Evolutionary conservation across 2,888 invertebrate genomes (phyloP).

Genomic region (Drosophila cognata): DNA sequence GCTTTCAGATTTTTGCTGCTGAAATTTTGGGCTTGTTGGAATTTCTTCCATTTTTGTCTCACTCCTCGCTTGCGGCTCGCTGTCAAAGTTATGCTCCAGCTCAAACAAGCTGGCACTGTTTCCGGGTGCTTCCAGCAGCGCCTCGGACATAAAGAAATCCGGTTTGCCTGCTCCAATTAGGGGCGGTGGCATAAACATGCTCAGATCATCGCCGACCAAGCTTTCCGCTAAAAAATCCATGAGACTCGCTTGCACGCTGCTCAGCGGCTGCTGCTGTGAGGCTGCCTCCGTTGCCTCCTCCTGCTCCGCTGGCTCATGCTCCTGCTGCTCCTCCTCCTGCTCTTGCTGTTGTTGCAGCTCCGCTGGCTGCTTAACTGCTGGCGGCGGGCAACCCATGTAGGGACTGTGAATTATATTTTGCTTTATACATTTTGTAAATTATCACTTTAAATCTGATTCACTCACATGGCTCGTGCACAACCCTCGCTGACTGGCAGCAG

Average conservation of each 20-base stretch:
- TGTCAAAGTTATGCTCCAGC: conserved; percentile 48
- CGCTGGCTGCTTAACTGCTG: conserved; percentile 2
- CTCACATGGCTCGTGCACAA: conserved; percentile 83
- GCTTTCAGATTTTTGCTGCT: conserved; percentile 38
- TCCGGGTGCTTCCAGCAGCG: conserved; percentile 71
- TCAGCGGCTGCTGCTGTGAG: conserved; percentile 60
- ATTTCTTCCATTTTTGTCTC: conserved; percentile 9
- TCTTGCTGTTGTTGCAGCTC: background rate
- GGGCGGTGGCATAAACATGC: conserved; percentile 79
- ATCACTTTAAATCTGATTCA: background rate
- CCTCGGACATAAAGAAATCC: conserved; percentile 77
- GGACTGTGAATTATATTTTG: conserved; percentile 67
- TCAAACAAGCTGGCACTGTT: conserved; percentile 68
- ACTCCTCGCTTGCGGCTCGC: conserved; percentile 31
- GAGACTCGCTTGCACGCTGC: conserved; percentile 82
- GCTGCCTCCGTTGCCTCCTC: conserved; percentile 13
- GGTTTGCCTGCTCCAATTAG: conserved; percentile 71
- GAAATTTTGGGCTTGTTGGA: background rate
- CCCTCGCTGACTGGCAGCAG: conserved; percentile 41
- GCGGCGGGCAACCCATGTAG: conserved; percentile 82
- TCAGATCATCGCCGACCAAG: conserved; percentile 79
- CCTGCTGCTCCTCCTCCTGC: background rate
- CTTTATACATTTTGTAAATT: background rate
- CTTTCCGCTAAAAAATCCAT: conserved; percentile 84
- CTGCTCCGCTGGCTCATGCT: background rate